These are phyloP conservation scores for Oxygymnocypris stewartii DNA, from an alignment of 2,113 vertebrate species.

Conservation along the genomic window DNA sequence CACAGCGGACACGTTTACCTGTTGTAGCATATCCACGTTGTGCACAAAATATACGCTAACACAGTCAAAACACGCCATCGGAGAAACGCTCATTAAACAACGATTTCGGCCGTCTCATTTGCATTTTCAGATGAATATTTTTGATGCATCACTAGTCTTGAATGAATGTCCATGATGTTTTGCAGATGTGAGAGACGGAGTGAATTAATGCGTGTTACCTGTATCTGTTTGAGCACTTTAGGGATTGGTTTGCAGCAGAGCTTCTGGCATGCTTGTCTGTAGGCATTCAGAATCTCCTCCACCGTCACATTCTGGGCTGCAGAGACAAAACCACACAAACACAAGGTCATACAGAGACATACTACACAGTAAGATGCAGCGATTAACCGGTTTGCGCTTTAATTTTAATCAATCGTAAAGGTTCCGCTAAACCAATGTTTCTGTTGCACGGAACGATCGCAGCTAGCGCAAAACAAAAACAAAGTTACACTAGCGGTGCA, in stretches of 20 bases:
- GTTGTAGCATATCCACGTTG: neutral
- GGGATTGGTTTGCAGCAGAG: slow-evolving; percentile 92
- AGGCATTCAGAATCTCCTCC: slow-evolving; percentile 85
- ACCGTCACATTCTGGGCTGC: slow-evolving; percentile 93
- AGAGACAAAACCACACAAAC: slow-evolving; percentile 55
- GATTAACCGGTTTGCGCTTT: no score
- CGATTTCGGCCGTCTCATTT: no score
- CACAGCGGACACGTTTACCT: no score
- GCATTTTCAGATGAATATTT: no score
- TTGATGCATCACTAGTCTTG: neutral
- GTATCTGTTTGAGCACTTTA: slow-evolving; percentile 90
- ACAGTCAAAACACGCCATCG: no score
- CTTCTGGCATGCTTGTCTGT: slow-evolving; percentile 91
- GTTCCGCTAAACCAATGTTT: no score
- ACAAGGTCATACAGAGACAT: slow-evolving; percentile 25
- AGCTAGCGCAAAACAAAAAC: no score
- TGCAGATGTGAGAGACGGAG: neutral
- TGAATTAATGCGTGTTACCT: slow-evolving; percentile 73
- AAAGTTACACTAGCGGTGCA: no score
- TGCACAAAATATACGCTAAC: neutral
- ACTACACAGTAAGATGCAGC: no score
- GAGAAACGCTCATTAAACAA: no score
- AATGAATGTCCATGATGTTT: neutral
- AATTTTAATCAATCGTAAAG: no score
- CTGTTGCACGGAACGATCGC: no score